Base-by-base conservation (phyloP, 1,140 invertebrate genomes). In the Adelges cooleyi region DNA sequence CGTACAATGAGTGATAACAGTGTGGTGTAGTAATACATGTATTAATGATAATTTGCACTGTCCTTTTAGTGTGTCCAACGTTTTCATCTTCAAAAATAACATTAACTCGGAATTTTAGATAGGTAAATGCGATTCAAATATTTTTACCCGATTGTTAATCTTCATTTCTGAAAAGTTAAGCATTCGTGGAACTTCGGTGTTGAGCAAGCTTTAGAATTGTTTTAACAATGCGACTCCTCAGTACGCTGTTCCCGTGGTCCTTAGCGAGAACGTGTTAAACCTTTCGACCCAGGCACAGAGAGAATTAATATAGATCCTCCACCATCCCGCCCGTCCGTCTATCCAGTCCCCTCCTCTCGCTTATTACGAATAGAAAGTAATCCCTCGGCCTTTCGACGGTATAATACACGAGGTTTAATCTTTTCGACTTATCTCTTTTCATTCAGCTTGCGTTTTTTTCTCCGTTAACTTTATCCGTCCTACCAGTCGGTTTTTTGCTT, bases 191-290 rank as follows among this genome's bases (percentile, higher is more conserved):
- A 33, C 29, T 11, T 6, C 11, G 29, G 29, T 5, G 29, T 6
- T 33, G 29, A 33, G 29, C 5, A n/a, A n/a, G n/a, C n/a, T n/a
- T n/a, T 18, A 1, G 44, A 22, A 54, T 54, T 54, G 52, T 54
- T 40, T 54, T 54, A 40, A 54, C 36, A 54, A 54, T 42, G 36
- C 36, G n/a, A 54, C 52, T n/a, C 46, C 17, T 11, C 20, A 1
- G 36, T 44, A 9, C n/a, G 8, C 38, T 25, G 9, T n/a, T n/a
- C 18, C 29, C 5, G 51, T 15, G 22, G n/a, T 36, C 13, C 23
- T 22, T 25, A n/a, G 38, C 38, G 54, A 59, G 40, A 59, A 59
- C 38, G 54, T 44, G 54, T 59, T 46, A 46, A 59, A 46, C 38
- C 40, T 27, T 9, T 23, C 1, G 8, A 23, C 15, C 36, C 22